These are phyloP conservation scores for Cavia aperea DNA, from an alignment of 2,113 vertebrate genomes.

Conservation along the genomic window DNA sequence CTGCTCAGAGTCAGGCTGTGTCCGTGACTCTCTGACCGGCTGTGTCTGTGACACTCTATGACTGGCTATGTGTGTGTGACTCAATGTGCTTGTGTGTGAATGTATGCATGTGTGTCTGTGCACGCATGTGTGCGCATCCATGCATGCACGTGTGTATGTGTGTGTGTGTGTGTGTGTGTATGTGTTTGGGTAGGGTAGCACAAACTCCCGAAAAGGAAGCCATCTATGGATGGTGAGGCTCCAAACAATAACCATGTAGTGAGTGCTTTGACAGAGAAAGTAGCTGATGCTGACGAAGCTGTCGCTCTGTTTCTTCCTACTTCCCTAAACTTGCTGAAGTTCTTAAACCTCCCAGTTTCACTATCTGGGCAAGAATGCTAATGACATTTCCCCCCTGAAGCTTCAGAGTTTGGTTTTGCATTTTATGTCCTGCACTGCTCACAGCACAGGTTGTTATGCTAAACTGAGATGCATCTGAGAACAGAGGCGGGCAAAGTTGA, in stretches of 20 bases:
- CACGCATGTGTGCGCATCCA: rapidly evolving
- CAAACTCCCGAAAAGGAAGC: not conserved
- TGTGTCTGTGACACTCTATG: rapidly evolving
- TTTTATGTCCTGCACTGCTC: not conserved
- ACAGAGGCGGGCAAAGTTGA: too few relatives aligned
- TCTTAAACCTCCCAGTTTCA: not conserved
- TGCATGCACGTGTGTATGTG: not conserved
- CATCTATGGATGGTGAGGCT: not conserved
- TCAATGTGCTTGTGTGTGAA: not conserved
- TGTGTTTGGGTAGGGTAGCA: not conserved
- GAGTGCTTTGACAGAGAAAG: not conserved
- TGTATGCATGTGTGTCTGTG: not conserved
- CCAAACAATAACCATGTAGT: not conserved
- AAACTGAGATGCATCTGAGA: too few relatives aligned
- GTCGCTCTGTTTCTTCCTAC: not conserved
- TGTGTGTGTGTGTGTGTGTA: rapidly evolving
- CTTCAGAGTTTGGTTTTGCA: not conserved
- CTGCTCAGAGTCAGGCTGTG: not conserved
- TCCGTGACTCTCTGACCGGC: not conserved
- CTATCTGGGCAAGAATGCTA: not conserved
- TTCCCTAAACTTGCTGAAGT: not conserved
- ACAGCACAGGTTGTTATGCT: too few relatives aligned
- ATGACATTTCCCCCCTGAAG: rapidly evolving
- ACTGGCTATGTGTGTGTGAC: not conserved
- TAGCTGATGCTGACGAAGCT: not conserved